These are phyloP conservation scores for Drosophila bipectinata DNA, from an alignment of 1,140 invertebrate genomes.

Conservation along the genomic window DNA sequence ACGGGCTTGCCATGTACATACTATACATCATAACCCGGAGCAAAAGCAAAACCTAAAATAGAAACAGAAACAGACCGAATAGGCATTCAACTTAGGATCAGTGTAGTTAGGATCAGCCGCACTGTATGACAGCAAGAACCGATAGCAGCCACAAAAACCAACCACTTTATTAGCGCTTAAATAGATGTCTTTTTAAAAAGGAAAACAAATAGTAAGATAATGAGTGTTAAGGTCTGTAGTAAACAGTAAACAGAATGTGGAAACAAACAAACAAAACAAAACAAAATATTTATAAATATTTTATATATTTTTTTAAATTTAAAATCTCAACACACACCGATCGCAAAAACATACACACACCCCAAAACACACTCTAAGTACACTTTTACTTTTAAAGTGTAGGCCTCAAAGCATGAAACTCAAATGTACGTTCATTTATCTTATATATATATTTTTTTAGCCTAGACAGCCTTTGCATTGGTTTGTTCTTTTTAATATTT, in stretches of 20 bases:
- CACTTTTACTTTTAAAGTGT: constrained; percentile 27
- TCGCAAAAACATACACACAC: constrained; percentile 27
- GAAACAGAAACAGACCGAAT: not conserved
- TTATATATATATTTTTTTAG: constrained; percentile 14
- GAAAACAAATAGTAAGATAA: constrained; percentile 73
- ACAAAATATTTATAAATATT: constrained; percentile 77
- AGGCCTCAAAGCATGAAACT: constrained; percentile 39
- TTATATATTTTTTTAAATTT: constrained; percentile 68
- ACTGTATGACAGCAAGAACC: constrained; percentile 60
- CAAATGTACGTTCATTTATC: constrained; percentile 28
- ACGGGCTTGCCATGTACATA: constrained; percentile 80
- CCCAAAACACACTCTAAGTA: constrained; percentile 14
- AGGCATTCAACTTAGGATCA: constrained; percentile 66
- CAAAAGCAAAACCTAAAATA: constrained; percentile 22
- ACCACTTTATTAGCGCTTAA: constrained; percentile 79
- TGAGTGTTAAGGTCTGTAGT: constrained; percentile 71
- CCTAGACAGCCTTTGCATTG: constrained; percentile 13
- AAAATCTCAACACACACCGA: constrained; percentile 63
- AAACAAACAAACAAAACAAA: constrained; percentile 19
- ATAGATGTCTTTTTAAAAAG: constrained; percentile 71
- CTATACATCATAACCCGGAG: constrained; percentile 29
- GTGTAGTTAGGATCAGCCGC: constrained; percentile 58
- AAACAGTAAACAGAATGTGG: constrained; percentile 54
- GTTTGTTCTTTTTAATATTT: constrained; percentile 45
- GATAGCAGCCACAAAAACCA: constrained; percentile 58